These are phyloP conservation scores for Hestina assimilis DNA, from an alignment of 1,140 invertebrate species.

Conservation along the genomic window DNA sequence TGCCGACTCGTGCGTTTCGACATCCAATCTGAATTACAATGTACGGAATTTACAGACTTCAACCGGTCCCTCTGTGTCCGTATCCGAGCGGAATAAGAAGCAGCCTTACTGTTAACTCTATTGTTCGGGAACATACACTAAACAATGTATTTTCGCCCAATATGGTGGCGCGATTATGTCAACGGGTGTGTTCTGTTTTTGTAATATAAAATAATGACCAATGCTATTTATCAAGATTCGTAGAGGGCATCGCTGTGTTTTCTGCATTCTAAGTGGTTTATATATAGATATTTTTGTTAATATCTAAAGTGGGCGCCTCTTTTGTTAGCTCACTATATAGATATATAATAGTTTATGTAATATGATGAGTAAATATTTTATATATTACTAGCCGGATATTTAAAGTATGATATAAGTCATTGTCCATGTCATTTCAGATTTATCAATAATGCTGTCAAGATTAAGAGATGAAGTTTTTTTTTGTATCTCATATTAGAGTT, in stretches of 20 bases:
- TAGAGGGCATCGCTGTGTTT: constrained; percentile 40
- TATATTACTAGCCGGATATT: too few species aligned
- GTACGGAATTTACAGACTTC: constrained; percentile 70
- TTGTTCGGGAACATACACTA: constrained; percentile 65
- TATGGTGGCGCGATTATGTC: constrained; percentile 73
- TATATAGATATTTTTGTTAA: constrained; percentile 6
- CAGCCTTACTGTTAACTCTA: constrained; percentile 73
- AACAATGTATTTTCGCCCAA: constrained; percentile 75
- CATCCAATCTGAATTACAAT: constrained; percentile 76
- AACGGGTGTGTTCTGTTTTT: constrained; percentile 72
- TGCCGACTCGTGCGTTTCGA: constrained; percentile 71
- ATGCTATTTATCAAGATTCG: constrained; percentile 54
- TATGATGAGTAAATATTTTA: too few species aligned
- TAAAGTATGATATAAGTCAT: too few species aligned
- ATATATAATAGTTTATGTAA: too few species aligned
- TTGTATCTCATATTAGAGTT: constrained; percentile 11
- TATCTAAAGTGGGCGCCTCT: neutral
- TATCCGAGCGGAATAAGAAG: constrained; percentile 76
- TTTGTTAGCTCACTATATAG: neutral
- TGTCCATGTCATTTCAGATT: too few species aligned
- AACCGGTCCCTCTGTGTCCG: constrained; percentile 59
- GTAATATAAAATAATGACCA: constrained; percentile 71
- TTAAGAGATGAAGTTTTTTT: neutral
- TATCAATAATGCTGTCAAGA: too few species aligned
- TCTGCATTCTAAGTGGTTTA: constrained; percentile 51